Evolutionary conservation across 2,888 invertebrate genomes (phyloP), one percentile per base, ranked within the genome.

Genomic region (Mylabris sibirica): DNA sequence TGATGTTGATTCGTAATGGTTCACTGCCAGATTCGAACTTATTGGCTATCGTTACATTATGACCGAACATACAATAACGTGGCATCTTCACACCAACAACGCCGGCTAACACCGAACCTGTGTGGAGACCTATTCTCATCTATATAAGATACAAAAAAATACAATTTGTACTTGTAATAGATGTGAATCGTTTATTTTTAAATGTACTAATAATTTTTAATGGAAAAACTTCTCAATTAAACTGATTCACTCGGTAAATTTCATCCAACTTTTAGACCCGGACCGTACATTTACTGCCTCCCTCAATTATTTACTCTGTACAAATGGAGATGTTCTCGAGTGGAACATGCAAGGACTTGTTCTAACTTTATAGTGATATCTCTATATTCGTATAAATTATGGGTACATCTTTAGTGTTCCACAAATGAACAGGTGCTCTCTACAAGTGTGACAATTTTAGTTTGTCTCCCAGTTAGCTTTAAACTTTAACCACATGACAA

Each of bases 81-180:
- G 95, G 91, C 95, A 96, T 96, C 78, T 95, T 96, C 64, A 95
- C 93, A 0, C 97, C 97, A 4, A 98, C 97, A 0, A 98, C 96
- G 0, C 97, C 98, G 1, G 97, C 97, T 59, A 98, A 84, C 0
- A 97, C 97, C 0, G 96, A 93, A 0, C 97, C 97, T 0, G 97
- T 96, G 80, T 98, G 97, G 8, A 98, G 88, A 0, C 98, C 98
- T 77, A 98, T 97, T 62, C 98, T 89, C 97, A 98, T 97, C 95
- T 96, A 86, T 30, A 80, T 79, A 53, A 59, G 6, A 44, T 5
- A 3, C n/a, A 44, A 17, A 44, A 17, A 17, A 6, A 44, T 12
- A 9, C 2, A 20, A 20, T 11, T 49, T 4, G 17, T 44, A 6
- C n/a, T n/a, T n/a, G n/a, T n/a, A n/a, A n/a, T n/a, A n/a, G n/a